These are phyloP conservation scores for Chelonoidis abingdonii DNA, from an alignment of 2,113 vertebrate species.

Conservation along the genomic window DNA sequence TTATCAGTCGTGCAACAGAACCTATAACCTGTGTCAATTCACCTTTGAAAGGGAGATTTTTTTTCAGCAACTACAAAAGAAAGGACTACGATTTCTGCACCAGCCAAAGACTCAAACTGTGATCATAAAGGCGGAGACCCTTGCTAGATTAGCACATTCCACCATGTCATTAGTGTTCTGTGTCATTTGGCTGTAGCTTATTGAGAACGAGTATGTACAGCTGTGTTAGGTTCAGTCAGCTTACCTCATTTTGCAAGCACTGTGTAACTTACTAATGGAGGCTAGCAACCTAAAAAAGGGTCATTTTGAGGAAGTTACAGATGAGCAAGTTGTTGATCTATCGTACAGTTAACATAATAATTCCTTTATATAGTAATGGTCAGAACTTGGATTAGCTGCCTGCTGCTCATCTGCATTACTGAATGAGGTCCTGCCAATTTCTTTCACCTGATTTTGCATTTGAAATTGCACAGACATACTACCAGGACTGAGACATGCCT, in stretches of 20 bases:
- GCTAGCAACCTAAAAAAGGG: background rate
- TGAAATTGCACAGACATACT: background rate
- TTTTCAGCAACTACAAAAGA: background rate
- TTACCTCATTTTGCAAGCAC: background rate
- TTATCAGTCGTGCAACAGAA: background rate
- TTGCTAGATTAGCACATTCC: background rate
- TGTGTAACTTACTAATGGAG: background rate
- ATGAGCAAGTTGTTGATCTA: background rate
- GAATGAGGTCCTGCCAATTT: background rate
- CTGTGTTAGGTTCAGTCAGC: accelerated
- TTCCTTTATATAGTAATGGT: background rate
- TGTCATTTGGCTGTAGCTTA: background rate
- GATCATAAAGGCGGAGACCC: background rate
- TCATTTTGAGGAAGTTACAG: background rate
- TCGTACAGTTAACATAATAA: background rate
- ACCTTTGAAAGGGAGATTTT: background rate
- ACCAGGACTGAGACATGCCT: background rate
- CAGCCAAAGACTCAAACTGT: background rate
- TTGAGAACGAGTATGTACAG: background rate
- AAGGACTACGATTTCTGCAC: background rate
- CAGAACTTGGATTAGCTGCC: background rate
- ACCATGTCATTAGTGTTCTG: background rate
- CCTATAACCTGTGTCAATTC: background rate
- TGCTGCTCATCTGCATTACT: background rate
- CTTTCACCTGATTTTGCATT: conserved; percentile 1